A percentile compares a stretch with the other conserved stretches of the same genome.
phyloP scores from a whole-genome alignment of 2,113 vertebrate genomes.

The Chlamydotis undulata region DNA sequence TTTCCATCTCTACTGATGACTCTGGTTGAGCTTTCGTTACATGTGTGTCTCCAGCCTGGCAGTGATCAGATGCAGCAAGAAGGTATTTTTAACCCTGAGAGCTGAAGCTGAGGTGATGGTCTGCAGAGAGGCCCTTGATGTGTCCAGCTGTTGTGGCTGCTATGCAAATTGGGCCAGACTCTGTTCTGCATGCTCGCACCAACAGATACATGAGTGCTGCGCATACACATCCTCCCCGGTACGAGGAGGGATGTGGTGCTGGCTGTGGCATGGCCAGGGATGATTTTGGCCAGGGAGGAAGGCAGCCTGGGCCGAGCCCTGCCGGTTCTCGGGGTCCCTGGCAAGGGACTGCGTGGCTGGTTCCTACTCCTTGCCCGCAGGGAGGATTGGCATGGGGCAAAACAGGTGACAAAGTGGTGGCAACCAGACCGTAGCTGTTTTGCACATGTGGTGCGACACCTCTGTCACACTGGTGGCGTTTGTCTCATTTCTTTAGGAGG shows the following conservation, averaged over 20 bases:
- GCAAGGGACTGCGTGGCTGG: neutral
- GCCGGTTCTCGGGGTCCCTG: fast-evolving
- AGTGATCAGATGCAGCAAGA: neutral
- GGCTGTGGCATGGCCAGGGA: neutral
- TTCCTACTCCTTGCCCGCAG: neutral
- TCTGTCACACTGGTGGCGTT: neutral
- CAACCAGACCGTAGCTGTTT: neutral
- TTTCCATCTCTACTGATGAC: neutral
- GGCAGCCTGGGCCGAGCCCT: fast-evolving
- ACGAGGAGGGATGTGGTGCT: fast-evolving
- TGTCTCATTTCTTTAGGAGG: neutral
- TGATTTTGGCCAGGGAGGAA: neutral
- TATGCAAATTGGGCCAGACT: neutral
- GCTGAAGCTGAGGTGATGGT: neutral
- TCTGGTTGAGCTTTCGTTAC: neutral
- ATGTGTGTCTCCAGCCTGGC: fast-evolving
- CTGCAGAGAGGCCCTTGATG: neutral
- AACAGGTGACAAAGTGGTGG: neutral
- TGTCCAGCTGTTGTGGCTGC: neutral
- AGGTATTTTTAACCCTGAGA: neutral
- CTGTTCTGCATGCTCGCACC: neutral
- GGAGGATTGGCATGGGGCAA: neutral
- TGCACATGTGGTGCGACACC: neutral
- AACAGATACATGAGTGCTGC: fast-evolving
- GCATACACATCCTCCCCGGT: fast-evolving